phyloP scores from a whole-genome alignment of 2,888 invertebrate genomes.

The Loripinus fragilis region DNA sequence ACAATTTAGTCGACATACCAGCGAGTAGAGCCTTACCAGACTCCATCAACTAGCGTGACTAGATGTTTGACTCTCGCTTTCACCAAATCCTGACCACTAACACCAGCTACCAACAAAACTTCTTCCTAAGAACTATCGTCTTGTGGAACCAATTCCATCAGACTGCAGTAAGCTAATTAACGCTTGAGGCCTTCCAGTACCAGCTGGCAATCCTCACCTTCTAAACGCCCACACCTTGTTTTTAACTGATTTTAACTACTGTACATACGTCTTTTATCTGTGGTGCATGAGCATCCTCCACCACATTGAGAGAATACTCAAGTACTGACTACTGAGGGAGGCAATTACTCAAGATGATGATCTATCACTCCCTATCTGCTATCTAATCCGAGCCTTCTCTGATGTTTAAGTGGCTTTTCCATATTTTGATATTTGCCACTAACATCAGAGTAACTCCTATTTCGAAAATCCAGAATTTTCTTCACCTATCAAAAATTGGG shows the following conservation, averaged over 20 bases:
- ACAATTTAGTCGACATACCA: no score
- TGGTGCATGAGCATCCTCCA: conserved; percentile 6
- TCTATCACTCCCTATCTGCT: no score
- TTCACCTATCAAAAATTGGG: no score
- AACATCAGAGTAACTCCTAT: no score
- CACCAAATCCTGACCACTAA: not conserved
- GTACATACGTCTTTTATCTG: conserved; percentile 13
- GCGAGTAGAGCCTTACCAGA: no score
- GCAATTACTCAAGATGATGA: no score
- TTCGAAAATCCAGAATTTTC: no score
- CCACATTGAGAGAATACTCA: conserved; percentile 17
- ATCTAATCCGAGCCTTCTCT: no score
- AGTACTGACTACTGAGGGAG: no score
- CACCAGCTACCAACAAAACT: conserved; percentile 5
- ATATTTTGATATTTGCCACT: no score
- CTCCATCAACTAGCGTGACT: not conserved
- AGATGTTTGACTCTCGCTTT: conserved; percentile 10
- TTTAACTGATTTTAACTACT: not conserved
- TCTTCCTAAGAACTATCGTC: not conserved
- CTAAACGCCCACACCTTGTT: not conserved
- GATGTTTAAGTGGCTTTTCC: no score
- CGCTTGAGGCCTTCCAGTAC: conserved; percentile 9
- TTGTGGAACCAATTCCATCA: conserved; percentile 8
- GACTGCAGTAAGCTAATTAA: conserved; percentile 1
- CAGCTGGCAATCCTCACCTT: not conserved